Evolutionary conservation across 2,797 vertebrate species (phyloP).

Genomic region (Brachyrhaphis roseni): DNA sequence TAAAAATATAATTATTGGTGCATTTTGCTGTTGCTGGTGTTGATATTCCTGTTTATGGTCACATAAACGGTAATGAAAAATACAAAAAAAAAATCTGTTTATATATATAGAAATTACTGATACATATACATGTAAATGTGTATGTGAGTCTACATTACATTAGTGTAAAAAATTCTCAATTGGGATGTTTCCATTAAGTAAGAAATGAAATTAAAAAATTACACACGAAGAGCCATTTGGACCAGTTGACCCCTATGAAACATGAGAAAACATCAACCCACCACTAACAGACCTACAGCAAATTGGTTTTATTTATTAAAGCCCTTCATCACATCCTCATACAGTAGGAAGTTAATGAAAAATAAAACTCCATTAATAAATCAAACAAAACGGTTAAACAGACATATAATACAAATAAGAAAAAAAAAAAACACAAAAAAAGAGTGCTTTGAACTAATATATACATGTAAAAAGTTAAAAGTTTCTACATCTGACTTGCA

Average conservation of each 20-base stretch:
- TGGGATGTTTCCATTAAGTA: too few relatives aligned
- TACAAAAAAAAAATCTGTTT: too few relatives aligned
- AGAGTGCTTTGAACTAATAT: neutral
- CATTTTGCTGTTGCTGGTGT: too few relatives aligned
- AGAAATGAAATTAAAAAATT: too few relatives aligned
- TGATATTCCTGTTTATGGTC: too few relatives aligned
- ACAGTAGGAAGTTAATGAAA: neutral
- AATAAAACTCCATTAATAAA: neutral
- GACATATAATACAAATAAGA: neutral
- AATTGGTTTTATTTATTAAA: neutral
- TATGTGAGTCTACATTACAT: too few relatives aligned
- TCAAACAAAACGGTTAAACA: neutral
- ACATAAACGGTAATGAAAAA: too few relatives aligned
- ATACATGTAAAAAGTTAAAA: neutral
- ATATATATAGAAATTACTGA: too few relatives aligned
- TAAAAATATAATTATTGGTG: too few relatives aligned
- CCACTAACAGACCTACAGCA: neutral
- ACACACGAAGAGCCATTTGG: neutral
- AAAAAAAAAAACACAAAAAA: neutral
- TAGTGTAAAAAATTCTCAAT: too few relatives aligned
- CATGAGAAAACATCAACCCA: neutral
- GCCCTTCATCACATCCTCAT: neutral
- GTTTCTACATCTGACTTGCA: neutral
- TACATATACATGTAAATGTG: too few relatives aligned
- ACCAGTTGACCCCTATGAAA: neutral